Evolutionary conservation across 1,140 invertebrate genomes (phyloP), one percentile per base, ranked within the genome.

Genomic region (Listronotus oregonensis): DNA sequence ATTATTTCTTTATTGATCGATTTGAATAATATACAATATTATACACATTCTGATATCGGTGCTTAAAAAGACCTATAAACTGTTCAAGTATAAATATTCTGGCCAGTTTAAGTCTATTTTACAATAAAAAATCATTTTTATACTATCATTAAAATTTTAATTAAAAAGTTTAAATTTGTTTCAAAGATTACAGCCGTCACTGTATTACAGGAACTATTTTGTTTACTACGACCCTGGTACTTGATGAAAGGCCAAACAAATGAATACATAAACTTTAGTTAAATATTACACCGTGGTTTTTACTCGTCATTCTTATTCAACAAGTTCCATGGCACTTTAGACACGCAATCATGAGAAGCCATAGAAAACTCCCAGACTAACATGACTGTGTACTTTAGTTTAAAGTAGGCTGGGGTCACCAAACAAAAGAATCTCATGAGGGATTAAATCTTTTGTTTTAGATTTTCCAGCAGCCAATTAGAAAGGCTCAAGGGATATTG

Each of bases 271-370:
- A 58, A 58, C 56, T 58, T 58, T 46, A 58, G 43, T 46, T 58
- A 46, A 58, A 27, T 15, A 43, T 50, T 51, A 51, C 47, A 61
- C 58, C 10, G 34, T 51, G 47, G 8, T 61, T 61, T 61, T 61
- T 37, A 50, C 58, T 61, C 40, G 58, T 61, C 58, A 61, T 47
- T 61, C 47, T 39, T 39, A 61, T 61, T 61, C 58, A 61, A 61
- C 58, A 61, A 61, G 58, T 61, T 51, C 47, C 14, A 58, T 47
- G 43, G 44, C 46, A 46, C 15, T 32, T 12, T 37, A 61, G 50
- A 61, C 58, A 61, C 46, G 58, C 58, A 51, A 61, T 61, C 49
- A 61, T 42, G 58, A 47, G 58, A 61, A 61, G 58, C 58, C 58
- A 51, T 61, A 50, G 58, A 61, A 61, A 61, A 61, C 34, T 61